Percentiles rank a stretch among this genome's conserved stretches.
Evolutionary conservation across 2,797 vertebrate species (phyloP).

Genomic region (Labeo calbasu): DNA sequence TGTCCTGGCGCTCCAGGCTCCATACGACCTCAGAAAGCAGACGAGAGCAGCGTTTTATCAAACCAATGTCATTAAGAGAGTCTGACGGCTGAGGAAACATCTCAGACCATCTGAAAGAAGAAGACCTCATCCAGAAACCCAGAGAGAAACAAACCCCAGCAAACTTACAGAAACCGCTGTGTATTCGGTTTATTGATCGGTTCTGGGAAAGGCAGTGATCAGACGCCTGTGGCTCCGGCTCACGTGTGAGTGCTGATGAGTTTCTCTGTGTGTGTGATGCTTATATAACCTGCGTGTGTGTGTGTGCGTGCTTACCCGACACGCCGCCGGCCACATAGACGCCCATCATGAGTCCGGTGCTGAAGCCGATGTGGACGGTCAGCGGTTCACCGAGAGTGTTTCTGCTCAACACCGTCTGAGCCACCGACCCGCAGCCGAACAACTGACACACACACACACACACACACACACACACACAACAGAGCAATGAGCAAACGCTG

Average conservation of each 20-base stretch:
- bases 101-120: background rate
- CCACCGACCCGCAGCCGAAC: slow-evolving; percentile 90
- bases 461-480: background rate
- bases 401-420: slow-evolving; percentile 89
- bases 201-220: slow-evolving; percentile 22
- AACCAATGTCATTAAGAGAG: slow-evolving; percentile 72
- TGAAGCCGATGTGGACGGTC: slow-evolving; percentile 86
- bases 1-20: slow-evolving; percentile 69
- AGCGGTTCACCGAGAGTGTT: slow-evolving; percentile 82
- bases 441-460: slow-evolving; percentile 71
- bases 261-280: background rate
- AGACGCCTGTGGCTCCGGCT: background rate
- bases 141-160: background rate
- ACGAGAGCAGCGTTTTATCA: slow-evolving; percentile 39
- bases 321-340: slow-evolving; percentile 88
- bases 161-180: background rate
- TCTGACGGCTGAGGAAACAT: background rate
- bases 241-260: background rate
- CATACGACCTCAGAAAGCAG: slow-evolving; percentile 70
- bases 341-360: slow-evolving; percentile 87
- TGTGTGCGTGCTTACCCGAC: slow-evolving; percentile 83
- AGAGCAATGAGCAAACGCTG: background rate
- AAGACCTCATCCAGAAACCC: background rate
- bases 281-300: background rate
- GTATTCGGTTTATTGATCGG: background rate